A percentile compares a stretch with the other conserved stretches of the same genome.
These are phyloP conservation scores for Seira ritae DNA, from an alignment of 2,888 invertebrate genomes.

Conservation along the genomic window DNA sequence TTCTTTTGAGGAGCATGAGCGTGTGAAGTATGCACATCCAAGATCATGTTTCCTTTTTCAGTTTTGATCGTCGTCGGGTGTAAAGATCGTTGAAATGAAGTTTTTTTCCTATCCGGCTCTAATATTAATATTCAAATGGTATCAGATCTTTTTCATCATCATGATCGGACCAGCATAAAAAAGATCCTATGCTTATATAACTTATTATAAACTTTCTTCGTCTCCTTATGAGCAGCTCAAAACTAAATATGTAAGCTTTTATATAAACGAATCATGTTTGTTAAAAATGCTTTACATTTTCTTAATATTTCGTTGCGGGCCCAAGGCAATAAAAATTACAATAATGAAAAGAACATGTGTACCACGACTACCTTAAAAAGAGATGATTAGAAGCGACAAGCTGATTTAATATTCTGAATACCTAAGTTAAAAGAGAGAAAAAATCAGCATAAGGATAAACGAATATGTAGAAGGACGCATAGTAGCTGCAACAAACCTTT, in stretches of 20 bases:
- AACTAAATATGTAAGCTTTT: not conserved
- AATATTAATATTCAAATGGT: conserved; percentile 39
- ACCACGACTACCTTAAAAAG: conserved; percentile 54
- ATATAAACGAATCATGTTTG: not conserved
- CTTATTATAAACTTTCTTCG: not conserved
- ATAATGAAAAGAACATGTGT: conserved; percentile 61
- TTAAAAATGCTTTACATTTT: not conserved
- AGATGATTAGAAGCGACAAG: conserved; percentile 63
- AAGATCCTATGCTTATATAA: conserved; percentile 15
- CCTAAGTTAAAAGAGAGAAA: too few relatives aligned
- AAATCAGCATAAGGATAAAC: conserved; percentile 37
- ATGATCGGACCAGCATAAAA: conserved; percentile 21
- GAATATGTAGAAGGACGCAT: conserved; percentile 19
- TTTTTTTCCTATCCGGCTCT: conserved; percentile 4
- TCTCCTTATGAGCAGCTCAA: not conserved
- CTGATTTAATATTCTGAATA: conserved; percentile 61
- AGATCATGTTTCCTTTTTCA: too few relatives aligned
- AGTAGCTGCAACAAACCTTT: too few relatives aligned
- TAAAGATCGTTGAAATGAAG: not conserved
- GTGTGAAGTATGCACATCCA: too few relatives aligned
- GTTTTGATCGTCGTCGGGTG: too few relatives aligned
- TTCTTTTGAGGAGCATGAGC: not conserved
- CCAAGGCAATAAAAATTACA: conserved; percentile 55
- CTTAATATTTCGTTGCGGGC: conserved; percentile 2
- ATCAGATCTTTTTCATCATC: not conserved